Base-by-base conservation (phyloP, 1,140 invertebrate species). In the Probaryconus sp. region DNA sequence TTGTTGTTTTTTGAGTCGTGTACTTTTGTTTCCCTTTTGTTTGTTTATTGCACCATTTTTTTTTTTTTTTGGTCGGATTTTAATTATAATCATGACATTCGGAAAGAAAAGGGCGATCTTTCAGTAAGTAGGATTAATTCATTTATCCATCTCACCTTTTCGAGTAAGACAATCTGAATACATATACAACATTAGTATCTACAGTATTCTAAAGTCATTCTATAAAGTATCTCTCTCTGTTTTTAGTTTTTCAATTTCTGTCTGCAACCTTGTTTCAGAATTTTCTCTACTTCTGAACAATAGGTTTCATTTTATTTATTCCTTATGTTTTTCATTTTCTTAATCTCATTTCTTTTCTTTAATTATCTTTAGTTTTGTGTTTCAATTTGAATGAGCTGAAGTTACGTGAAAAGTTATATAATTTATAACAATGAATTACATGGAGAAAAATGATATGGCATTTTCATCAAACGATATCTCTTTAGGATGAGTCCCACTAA, bases 11-110 rank as follows among this genome's bases (percentile, higher is more conserved):
- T 91, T 65, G n/a, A 65, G 31, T 60, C 60, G 60, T 64, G 51
- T 64, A 14, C 11, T 56, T 71, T 70, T 42, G 14, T 58, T 58
- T 89, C 90, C 89, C 86, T 91, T 92, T 92, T 89, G 87, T 89
- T 91, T 91, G 84, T 93, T 92, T 89, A 91, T 90, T 93, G 92
- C 92, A 93, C 92, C 89, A 90, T 90, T 92, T 90, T 87, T 91
- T 90, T 90, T 90, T 91, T 89, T 88, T 87, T 90, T 89, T 90
- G 91, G 92, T 89, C 89, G 90, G 90, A 90, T 92, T 92, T 91
- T n/a, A n/a, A n/a, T n/a, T n/a, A n/a, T n/a, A 89, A 51, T 72
- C 51, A 91, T 90, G 86, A 89, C 88, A 82, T 87, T 83, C 81
- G 84, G 47, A 72, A 60, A 71, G 18, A 86, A 83, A 91, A 93